Evolutionary conservation across 2,113 vertebrate species (phyloP), one percentile per base, ranked within the genome.

Genomic region (Perccottus glenii): DNA sequence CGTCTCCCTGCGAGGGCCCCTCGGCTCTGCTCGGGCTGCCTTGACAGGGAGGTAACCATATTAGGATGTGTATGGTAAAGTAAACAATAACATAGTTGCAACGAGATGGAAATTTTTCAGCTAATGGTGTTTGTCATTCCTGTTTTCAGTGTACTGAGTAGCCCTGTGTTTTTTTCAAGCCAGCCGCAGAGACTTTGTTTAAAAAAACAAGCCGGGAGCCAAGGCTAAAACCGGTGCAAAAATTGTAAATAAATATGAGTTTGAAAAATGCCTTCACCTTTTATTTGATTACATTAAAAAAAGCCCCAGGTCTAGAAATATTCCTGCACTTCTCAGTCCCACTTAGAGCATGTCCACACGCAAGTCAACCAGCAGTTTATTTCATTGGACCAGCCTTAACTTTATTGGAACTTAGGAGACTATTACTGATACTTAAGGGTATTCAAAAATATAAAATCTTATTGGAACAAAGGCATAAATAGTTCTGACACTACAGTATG

Each of bases 61-160:
- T 98, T 97, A 97, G 96, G 96, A 94, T 87, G 92, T 90, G 93
- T 91, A 95, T 94, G 94, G 92, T 94, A 95, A 96, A 96, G 94
- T 96, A 95, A 98, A 98, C 96, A 98, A 98, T 96, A 98, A 98
- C 95, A 98, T 90, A 93, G 93, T 96, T 95, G 94, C 93, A 93
- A 94, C 90, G 94, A 95, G 94, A 95, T 95, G 95, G 94, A 95
- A 93, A 91, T 94, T 93, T 93, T 92, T 93, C 85, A 87, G 92
- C 91, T 94, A 93, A 94, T 93, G 91, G 93, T 93, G 94, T 93
- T 95, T 96, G 94, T 95, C 94, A 93, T 92, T 90, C 90, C 90
- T 86, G 89, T 88, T 93, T 95, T 93, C 87, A 92, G 90, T 80
- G 76, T 85, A 88, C 90, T 80, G 78, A 84, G 64, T 82, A 58